Base-by-base conservation (phyloP, 2,797 vertebrate species). In the Chiroxiphia lanceolata region DNA sequence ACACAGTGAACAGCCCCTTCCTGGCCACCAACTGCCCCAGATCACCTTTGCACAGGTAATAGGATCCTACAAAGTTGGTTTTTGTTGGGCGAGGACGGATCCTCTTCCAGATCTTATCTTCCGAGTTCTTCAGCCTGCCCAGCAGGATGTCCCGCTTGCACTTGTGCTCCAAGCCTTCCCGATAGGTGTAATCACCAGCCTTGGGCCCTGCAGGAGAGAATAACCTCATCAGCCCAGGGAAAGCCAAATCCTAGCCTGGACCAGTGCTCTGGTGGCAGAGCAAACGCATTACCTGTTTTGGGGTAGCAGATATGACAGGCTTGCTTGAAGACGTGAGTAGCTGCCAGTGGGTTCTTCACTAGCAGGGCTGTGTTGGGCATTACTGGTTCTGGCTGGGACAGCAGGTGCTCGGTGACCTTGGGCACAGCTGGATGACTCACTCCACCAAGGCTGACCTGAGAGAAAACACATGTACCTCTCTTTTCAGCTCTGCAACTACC, bases 41-140 rank as follows among this genome's bases (percentile, higher is more conserved):
- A 97, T 93, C 89, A 99, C 99, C 99, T 99, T 99, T 99, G 98
- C 99, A 99, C 77, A 99, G 98, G 72, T 99, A 99, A 96, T 99
- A 99, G 3, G 99, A 99, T 92, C 99, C 99, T 63, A 99, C 98
- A 80, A 99, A 99, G 97, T 99, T 99, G 97, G 99, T 99, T 76
- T 99, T 98, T 50, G 99, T 99, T 31, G 99, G 99, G 27, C 99
- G 98, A 34, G 99, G 99, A 57, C 99, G 98, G 96, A 99, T 99
- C 94, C 99, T 98, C 97, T 99, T 99, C 99, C 99, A 99, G 13
- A 97, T 98, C 83, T 99, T 98, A 95, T 99, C 99, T 29, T 99
- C 99, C 0, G 98, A 94, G 83, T 95, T 98, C 90, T 99, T 99
- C 60, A 99, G 98, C 50, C 99, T 99, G 94, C 99, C 99, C 22